Conservation (phyloP, 2,888 invertebrate species). For the Ochropleura plecta region DNA sequence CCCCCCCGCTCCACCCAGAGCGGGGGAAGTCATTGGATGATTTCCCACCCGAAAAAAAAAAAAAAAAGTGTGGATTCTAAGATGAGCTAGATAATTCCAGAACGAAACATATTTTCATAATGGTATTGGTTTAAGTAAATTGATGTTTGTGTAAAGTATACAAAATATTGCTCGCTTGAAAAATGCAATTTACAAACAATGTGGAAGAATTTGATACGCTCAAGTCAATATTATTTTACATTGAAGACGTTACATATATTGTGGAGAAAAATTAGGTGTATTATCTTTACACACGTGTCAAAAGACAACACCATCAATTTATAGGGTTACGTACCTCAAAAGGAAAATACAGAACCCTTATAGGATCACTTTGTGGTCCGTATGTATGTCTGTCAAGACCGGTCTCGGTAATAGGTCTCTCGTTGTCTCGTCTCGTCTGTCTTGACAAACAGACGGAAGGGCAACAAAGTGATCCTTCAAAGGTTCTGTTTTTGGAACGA, state of each 20-base stretch:
- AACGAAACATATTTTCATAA: slow-evolving; percentile 39
- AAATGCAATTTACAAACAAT: slow-evolving; percentile 55
- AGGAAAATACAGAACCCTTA: too few species aligned
- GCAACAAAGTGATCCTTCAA: too few species aligned
- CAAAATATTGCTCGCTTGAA: slow-evolving; percentile 30
- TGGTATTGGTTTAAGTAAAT: slow-evolving; percentile 48
- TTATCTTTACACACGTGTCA: neutral
- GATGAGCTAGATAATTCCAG: neutral
- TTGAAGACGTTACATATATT: neutral
- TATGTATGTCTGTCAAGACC: too few species aligned
- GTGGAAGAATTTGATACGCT: slow-evolving; percentile 29
- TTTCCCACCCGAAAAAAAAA: too few species aligned
- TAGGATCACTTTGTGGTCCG: too few species aligned
- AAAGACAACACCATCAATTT: neutral
- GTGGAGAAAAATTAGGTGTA: neutral
- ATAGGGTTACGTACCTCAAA: too few species aligned
- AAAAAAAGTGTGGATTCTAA: neutral
- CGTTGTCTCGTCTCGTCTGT: too few species aligned
- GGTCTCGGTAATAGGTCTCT: too few species aligned
- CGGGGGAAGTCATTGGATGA: too few species aligned
- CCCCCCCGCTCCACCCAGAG: too few species aligned
- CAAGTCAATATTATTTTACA: slow-evolving; percentile 26
- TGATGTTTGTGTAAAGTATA: slow-evolving; percentile 44
- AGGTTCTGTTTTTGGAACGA: too few species aligned
- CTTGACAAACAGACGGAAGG: too few species aligned